These are phyloP conservation scores for Orussus abietinus DNA, from an alignment of 1,140 invertebrate genomes.

Conservation along the genomic window DNA sequence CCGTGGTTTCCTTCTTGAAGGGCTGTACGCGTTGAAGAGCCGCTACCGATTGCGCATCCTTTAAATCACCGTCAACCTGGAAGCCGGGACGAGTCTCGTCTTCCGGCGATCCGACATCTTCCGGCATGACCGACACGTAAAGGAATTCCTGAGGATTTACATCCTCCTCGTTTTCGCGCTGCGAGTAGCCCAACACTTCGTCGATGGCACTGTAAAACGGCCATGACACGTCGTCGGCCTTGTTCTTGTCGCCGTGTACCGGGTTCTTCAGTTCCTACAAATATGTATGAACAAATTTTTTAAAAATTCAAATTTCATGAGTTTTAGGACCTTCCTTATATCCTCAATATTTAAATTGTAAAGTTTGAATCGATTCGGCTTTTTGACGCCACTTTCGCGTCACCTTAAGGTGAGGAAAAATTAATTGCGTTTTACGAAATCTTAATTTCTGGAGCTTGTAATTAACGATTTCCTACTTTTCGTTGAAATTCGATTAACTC, in stretches of 20 bases:
- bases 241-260: conserved; percentile 40
- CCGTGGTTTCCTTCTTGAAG: conserved; percentile 14
- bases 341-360: too few species aligned
- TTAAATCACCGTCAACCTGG: background rate
- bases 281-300: conserved; percentile 20
- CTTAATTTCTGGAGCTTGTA: too few species aligned
- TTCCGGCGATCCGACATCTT: conserved; percentile 18
- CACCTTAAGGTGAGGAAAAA: too few species aligned
- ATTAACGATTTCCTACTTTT: too few species aligned
- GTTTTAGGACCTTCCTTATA: too few species aligned
- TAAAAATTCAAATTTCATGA: too few species aligned
- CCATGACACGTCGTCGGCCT: conserved; percentile 39
- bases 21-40: conserved; percentile 10
- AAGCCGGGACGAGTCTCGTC: conserved; percentile 13
- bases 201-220: conserved; percentile 42
- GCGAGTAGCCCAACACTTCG: conserved; percentile 28
- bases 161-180: conserved; percentile 21
- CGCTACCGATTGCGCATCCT: background rate
- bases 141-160: conserved; percentile 40
- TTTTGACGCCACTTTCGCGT: too few species aligned
- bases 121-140: conserved; percentile 31
- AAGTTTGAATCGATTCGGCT: too few species aligned
- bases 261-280: conserved; percentile 38
- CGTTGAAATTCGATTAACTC: too few species aligned
- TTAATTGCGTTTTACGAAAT: too few species aligned